Evolutionary conservation across 2,797 vertebrate species (phyloP).

Genomic region (Nyctibius grandis): DNA sequence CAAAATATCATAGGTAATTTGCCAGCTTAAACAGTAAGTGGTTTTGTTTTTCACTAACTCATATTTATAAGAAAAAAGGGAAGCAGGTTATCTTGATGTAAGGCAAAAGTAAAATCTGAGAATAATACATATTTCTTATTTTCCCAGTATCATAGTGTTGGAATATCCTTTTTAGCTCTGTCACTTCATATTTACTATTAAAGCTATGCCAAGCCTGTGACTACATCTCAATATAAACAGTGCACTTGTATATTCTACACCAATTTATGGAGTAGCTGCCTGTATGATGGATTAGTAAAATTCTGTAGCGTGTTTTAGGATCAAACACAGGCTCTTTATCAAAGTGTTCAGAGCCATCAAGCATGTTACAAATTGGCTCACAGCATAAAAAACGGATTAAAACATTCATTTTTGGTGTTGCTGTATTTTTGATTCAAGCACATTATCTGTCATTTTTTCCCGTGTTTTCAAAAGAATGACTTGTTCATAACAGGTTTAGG

Average conservation of each 20-base stretch:
- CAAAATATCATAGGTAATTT: neutral
- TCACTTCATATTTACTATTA: neutral
- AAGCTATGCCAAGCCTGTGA: neutral
- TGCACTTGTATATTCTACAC: neutral
- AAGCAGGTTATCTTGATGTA: neutral
- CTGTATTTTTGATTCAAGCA: neutral
- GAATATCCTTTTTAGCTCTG: neutral
- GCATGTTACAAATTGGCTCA: neutral
- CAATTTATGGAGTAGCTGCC: neutral
- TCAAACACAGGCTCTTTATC: neutral
- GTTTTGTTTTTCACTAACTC: neutral
- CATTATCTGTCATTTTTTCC: neutral
- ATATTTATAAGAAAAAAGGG: neutral
- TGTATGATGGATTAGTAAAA: neutral
- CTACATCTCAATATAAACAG: neutral
- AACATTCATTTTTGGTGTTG: neutral
- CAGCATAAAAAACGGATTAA: neutral
- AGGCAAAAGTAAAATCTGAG: neutral
- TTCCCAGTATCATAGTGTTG: neutral
- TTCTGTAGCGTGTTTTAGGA: neutral
- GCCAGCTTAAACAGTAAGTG: neutral
- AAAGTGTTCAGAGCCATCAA: neutral
- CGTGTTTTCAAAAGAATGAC: neutral
- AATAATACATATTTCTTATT: neutral
- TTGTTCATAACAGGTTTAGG: neutral